Percentiles rank a stretch among this genome's conserved stretches.
These are phyloP conservation scores for Nomada fucata DNA, from an alignment of 2,888 invertebrate genomes.

Conservation along the genomic window DNA sequence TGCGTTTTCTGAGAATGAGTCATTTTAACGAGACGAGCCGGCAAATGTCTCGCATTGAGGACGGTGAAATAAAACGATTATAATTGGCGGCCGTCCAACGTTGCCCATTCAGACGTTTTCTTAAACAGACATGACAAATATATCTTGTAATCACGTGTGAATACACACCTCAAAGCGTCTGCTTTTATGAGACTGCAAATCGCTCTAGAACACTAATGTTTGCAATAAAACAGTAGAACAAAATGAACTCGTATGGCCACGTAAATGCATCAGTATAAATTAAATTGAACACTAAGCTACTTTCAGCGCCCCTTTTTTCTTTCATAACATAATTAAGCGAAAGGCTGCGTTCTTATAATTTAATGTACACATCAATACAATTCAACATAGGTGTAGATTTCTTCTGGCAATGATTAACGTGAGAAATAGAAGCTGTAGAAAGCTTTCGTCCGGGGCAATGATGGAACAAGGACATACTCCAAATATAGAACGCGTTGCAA, in stretches of 20 bases:
- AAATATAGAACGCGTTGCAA: slow-evolving; percentile 23
- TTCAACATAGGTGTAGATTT: neutral
- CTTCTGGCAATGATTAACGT: neutral
- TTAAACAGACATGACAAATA: slow-evolving; percentile 4
- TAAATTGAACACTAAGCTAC: neutral
- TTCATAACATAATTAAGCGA: neutral
- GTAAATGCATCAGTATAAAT: neutral
- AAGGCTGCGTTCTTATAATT: neutral
- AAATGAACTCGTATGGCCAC: neutral
- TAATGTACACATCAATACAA: neutral
- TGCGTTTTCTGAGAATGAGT: slow-evolving; percentile 11
- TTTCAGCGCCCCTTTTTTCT: neutral
- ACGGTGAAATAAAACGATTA: slow-evolving; percentile 31
- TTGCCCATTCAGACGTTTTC: slow-evolving; percentile 24
- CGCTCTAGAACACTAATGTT: neutral
- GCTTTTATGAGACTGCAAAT: slow-evolving; percentile 12
- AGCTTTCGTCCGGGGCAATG: slow-evolving; percentile 15
- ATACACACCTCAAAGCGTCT: neutral
- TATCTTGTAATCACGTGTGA: slow-evolving; percentile 8
- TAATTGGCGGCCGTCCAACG: slow-evolving; percentile 43
- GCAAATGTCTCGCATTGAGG: slow-evolving; percentile 25
- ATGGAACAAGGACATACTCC: slow-evolving; percentile 27
- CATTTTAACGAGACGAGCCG: slow-evolving; percentile 15
- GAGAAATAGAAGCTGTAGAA: slow-evolving; percentile 20
- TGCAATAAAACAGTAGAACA: neutral